Base-by-base conservation (phyloP, 2,888 invertebrate genomes). In the Nudaria mundana region DNA sequence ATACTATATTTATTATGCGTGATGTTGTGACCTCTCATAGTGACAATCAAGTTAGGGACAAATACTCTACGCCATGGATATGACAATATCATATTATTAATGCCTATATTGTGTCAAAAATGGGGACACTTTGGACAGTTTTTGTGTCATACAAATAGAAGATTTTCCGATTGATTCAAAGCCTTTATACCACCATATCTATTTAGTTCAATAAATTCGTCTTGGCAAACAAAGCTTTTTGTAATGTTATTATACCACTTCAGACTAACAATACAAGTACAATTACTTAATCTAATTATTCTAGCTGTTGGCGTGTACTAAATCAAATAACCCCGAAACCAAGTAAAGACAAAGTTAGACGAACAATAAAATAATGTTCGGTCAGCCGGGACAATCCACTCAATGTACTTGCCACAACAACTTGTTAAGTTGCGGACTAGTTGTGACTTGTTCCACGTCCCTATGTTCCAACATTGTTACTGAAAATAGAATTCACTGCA, bases 371-470 rank as follows among this genome's bases (percentile, higher is more conserved):
- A 55, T 54, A 56, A 54, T 54, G 52, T 57, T 63, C 24, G 57
- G 45, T 55, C 58, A 56, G 44, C 29, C 41, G 52, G 46, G 52
- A 53, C 58, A 55, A 58, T 47, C 59, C 50, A 40, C 48, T 44
- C 45, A 33, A 15, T 35, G 48, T 59, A 56, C 52, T 51, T 51
- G 45, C 63, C 56, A 63, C 63, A 69, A 68, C 67, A 67, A 74
- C 59, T 71, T 74, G 67, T 67, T 67, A 71, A 68, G 67, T 72
- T 63, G 54, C 45, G 45, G 62, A 59, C 60, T 49, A 66, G 68
- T 69, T 66, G 59, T 46, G 57, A 72, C 58, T 66, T 63, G 63
- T 59, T 65, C 49, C 45, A 41, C 36, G 50, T 41, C 48, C 51
- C 51, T 36, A 42, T 43, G 42, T 52, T 45, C 38, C 40, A 58